A percentile compares a stretch with the other conserved stretches of the same genome.
Evolutionary conservation across 2,888 invertebrate genomes (phyloP).

Genomic region (Agonopterix alstromeriana): DNA sequence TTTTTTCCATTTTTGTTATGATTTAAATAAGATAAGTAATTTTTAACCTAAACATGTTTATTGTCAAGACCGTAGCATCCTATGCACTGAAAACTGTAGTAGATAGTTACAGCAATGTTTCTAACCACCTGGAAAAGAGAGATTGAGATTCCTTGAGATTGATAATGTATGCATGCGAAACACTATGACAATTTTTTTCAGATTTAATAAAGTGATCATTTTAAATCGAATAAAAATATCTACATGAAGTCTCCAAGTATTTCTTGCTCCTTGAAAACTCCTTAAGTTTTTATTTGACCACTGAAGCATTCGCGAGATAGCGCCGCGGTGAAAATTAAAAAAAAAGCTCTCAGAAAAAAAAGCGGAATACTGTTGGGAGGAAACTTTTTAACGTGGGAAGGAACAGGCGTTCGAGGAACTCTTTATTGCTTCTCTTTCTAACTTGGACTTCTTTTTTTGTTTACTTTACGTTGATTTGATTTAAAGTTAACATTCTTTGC

Average conservation of each 20-base stretch:
- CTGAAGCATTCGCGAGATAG: conserved; percentile 76
- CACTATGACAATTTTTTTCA: too few relatives aligned
- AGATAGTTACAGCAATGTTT: too few relatives aligned
- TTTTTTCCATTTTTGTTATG: too few relatives aligned
- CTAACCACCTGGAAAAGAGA: too few relatives aligned
- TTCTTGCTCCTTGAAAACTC: conserved; percentile 55
- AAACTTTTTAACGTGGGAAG: conserved; percentile 30
- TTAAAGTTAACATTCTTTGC: not conserved
- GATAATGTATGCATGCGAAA: too few relatives aligned
- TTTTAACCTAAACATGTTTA: too few relatives aligned
- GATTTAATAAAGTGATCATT: too few relatives aligned
- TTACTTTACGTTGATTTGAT: conserved; percentile 3
- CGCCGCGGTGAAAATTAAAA: conserved; percentile 72
- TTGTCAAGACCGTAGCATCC: too few relatives aligned
- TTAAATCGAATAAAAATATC: too few relatives aligned
- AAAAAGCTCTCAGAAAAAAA: conserved; percentile 49
- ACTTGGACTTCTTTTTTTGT: conserved; percentile 22
- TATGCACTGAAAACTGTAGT: too few relatives aligned
- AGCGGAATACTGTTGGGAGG: conserved; percentile 30
- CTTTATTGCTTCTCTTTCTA: conserved; percentile 30
- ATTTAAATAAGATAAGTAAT: too few relatives aligned
- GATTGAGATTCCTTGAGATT: too few relatives aligned
- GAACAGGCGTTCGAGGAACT: conserved; percentile 18
- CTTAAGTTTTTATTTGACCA: conserved; percentile 77
- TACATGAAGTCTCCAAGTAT: conserved; percentile 17